Conservation (phyloP, 2,888 invertebrate genomes). For the Pedicia rivosa region DNA sequence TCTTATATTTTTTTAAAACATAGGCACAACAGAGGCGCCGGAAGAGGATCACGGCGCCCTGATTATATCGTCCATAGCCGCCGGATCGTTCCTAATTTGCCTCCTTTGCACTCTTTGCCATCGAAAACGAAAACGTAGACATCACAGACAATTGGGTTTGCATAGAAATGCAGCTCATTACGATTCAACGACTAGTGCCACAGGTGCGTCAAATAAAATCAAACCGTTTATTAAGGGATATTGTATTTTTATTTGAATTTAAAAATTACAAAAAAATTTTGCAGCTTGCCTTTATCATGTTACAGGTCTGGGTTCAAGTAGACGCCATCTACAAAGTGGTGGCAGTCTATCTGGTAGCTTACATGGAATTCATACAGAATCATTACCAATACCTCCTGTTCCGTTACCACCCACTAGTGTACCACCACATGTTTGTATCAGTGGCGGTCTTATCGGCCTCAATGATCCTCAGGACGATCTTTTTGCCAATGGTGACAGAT, state of each 20-base stretch:
- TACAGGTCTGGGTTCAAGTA: constrained; percentile 30
- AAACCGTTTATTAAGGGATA: no score
- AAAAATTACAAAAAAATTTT: no score
- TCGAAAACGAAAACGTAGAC: constrained; percentile 33
- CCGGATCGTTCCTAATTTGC: constrained; percentile 34
- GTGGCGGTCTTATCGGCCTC: constrained; percentile 19
- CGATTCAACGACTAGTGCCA: constrained; percentile 32
- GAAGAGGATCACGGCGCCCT: constrained; percentile 33
- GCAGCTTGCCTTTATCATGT: no score
- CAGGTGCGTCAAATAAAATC: constrained; percentile 22
- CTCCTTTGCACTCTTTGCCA: constrained; percentile 35
- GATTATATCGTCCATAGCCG: constrained; percentile 32
- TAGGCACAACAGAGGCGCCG: constrained; percentile 32
- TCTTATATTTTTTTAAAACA: no score
- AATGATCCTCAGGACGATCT: constrained; percentile 15
- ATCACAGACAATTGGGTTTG: constrained; percentile 28
- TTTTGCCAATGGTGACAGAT: constrained; percentile 1
- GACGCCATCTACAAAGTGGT: constrained; percentile 28
- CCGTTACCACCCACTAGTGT: constrained; percentile 30
- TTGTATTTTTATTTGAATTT: no score
- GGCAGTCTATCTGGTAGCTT: constrained; percentile 31
- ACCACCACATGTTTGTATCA: constrained; percentile 29
- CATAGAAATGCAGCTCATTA: constrained; percentile 31
- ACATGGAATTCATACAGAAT: constrained; percentile 29
- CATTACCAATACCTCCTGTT: constrained; percentile 29